These are phyloP conservation scores for Chaetophractus vellerosus DNA, from an alignment of 2,797 vertebrate genomes.

Conservation along the genomic window DNA sequence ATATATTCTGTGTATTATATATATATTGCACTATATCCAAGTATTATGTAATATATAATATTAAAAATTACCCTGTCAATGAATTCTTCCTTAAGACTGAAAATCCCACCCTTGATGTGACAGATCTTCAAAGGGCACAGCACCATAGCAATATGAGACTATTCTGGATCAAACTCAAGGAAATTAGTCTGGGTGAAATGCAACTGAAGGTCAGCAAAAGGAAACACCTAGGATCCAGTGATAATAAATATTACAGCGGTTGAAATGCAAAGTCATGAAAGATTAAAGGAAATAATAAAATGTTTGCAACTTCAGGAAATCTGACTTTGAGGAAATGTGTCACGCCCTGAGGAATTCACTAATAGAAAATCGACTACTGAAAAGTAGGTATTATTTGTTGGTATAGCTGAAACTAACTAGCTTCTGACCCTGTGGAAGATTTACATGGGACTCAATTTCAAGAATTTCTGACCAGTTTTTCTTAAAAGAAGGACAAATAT, in stretches of 20 bases:
- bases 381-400: conserved; percentile 59
- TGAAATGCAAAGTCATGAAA: conserved; percentile 82
- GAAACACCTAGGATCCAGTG: conserved; percentile 82
- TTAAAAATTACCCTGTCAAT: conserved; percentile 29
- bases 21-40: background rate
- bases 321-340: conserved; percentile 78
- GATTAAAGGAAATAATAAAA: conserved; percentile 84
- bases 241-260: conserved; percentile 69
- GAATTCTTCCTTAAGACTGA: conserved; percentile 58
- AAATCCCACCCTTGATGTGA: conserved; percentile 11
- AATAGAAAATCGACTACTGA: conserved; percentile 66
- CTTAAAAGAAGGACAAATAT: conserved; percentile 29
- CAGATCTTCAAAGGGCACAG: conserved; percentile 63
- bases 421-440: background rate
- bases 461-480: conserved; percentile 30
- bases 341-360: conserved; percentile 63
- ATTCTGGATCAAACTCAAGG: conserved; percentile 78
- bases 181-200: conserved; percentile 78
- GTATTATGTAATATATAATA: background rate
- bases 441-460: background rate
- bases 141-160: conserved; percentile 69
- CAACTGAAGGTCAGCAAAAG: conserved; percentile 80
- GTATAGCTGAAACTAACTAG: conserved; percentile 33
- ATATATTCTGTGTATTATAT: too few species aligned
- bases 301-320: conserved; percentile 79